Base-by-base conservation (phyloP, 2,797 vertebrate species). In the Chaenodraco wilsoni region DNA sequence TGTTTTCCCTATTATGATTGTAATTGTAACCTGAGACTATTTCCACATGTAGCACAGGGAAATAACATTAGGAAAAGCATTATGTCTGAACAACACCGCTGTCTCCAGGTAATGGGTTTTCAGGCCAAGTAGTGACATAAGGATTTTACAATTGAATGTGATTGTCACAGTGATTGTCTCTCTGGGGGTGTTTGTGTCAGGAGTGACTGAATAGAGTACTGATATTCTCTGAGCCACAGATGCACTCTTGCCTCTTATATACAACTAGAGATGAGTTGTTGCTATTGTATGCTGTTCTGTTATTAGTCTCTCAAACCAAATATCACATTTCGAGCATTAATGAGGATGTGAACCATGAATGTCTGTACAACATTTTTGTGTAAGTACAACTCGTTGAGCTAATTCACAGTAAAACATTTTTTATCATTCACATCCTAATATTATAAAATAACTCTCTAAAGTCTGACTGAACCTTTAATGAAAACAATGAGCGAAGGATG, bases 21-120 rank as follows among this genome's bases (percentile, higher is more conserved):
- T 74, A 87, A 73, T 72, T 76, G 55, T 72, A 76, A 72, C 19
- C 16, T 16, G 48, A 74, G 65, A 69, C 75, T 62, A 43, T 75
- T 84, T 46, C 69, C 51, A 46, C 51, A 65, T 83, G 43, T 57
- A 52, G 58, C 50, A 58, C 68, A 27, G 74, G 56, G 31, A 67
- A 81, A 76, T 79, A 72, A 78, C 70, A 72, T 79, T 60, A 76
- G 72, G 73, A 85, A 48, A 41, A 37, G 48, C 3, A 14, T 51
- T 21, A 52, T 50, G 2, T 5, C 61, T 52, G 54, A 87, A 76
- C 45, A 72, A 69, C 73, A 60, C 40, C 74, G 65, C 61, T 21
- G 11, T 79, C 57, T 74, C 54, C 27, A 70, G 43, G 66, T 78
- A 88, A 80, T 88, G 63, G 76, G 75, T 87, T 89, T 88, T 81